Conservation (phyloP, 35 echinoderm and acorn worm genomes). For the Heliocidaris tuberculata region DNA sequence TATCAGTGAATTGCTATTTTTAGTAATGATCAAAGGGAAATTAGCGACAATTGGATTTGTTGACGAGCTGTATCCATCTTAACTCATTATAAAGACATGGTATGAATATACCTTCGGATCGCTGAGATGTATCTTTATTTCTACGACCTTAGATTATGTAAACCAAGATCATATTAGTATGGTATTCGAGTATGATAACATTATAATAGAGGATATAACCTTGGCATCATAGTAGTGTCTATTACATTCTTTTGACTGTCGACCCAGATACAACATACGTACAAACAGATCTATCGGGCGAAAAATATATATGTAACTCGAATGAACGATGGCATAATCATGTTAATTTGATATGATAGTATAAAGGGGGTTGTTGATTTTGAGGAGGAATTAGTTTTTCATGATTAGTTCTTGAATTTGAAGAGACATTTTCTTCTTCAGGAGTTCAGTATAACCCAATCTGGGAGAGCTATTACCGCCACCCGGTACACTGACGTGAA, state of each 20-base stretch:
- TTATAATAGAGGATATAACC: background rate
- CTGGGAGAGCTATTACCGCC: background rate
- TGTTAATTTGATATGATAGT: constrained; percentile 14
- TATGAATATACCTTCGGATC: too few relatives aligned
- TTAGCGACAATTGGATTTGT: too few relatives aligned
- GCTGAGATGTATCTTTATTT: too few relatives aligned
- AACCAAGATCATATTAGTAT: too few relatives aligned
- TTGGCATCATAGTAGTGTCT: background rate
- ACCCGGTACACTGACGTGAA: background rate
- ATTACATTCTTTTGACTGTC: background rate
- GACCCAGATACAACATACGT: background rate
- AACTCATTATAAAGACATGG: too few relatives aligned
- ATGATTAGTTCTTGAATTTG: background rate
- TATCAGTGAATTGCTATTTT: too few relatives aligned
- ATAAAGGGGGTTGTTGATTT: background rate
- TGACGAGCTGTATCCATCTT: too few relatives aligned
- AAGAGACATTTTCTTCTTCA: background rate
- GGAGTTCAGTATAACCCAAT: background rate
- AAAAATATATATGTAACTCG: background rate
- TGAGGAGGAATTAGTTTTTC: background rate
- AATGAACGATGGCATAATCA: background rate
- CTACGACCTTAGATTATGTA: too few relatives aligned
- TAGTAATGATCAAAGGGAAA: too few relatives aligned
- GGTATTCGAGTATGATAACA: too few relatives aligned
- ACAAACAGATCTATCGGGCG: background rate